Base-by-base conservation (phyloP, 2,888 invertebrate genomes). In the Sarcophaga subvicina region DNA sequence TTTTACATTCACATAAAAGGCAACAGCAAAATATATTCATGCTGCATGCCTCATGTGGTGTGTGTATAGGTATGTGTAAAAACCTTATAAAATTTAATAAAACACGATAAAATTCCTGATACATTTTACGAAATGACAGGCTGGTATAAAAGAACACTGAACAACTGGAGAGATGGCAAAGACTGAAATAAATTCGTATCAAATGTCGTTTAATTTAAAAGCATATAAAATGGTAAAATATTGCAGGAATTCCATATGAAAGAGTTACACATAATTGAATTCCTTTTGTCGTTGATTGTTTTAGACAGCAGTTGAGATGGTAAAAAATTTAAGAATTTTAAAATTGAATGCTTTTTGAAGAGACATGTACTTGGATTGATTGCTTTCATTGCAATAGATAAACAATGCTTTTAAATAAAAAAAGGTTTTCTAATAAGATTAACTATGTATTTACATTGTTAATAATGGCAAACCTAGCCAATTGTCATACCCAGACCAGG, bases 31-130 rank as follows among this genome's bases (percentile, higher is more conserved):
- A 37, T 37, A 37, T 37, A 37, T 72, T 54, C 69, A 11, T 45
- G 12, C 37, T 63, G 2, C 20, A 22, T 73, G 70, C 2, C 37
- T 37, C 37, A 37, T 37, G 37, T 8, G 8, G 37, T 37, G 37
- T 37, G 6, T 37, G 10, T 2, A 37, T 37, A 37, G 8, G 37
- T 37, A 37, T 37, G 37, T 37, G 37, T 37, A 37, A 37, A 37
- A 37, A 37, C 37, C 60, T 64, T 71, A 64, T 47, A 66, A 47
- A 84, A 84, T 84, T 71, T 80, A 75, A 59, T 84, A 84, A 80
- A 37, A 37, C 1, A 37, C 8, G 2, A 84, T 71, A 37, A 84
- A 84, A 80, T 84, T 76, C 84, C 80, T 76, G 17, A 22, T 59
- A 71, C 54, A 8, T 62, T 45, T 54, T 37, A 64, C 63, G 49